phyloP scores from a whole-genome alignment of 2,888 invertebrate genomes.

The Callinectes sapidus region DNA sequence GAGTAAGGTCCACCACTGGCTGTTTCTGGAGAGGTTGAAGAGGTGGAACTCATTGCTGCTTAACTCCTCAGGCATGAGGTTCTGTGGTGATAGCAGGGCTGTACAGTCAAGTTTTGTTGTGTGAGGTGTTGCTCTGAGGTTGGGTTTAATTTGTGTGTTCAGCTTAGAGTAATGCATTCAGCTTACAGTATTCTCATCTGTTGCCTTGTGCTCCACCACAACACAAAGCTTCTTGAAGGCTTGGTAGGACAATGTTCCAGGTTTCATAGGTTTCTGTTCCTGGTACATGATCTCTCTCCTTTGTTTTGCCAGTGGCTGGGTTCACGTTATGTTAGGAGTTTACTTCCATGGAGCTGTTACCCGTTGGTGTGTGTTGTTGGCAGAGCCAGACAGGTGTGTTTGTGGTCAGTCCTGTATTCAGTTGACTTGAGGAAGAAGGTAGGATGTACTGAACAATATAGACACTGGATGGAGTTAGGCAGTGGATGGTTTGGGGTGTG shows the following conservation, averaged over 20 bases:
- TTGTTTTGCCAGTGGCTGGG: neutral
- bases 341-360: slow-evolving; percentile 3
- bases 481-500: neutral
- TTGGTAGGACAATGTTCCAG: neutral
- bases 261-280: neutral
- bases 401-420: neutral
- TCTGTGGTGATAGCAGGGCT: neutral
- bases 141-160: neutral
- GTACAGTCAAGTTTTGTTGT: neutral
- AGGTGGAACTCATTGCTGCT: slow-evolving; percentile 38
- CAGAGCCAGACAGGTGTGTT: neutral
- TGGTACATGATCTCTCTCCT: slow-evolving; percentile 14
- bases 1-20: neutral
- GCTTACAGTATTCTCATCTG: slow-evolving; percentile 29
- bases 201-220: slow-evolving; percentile 20
- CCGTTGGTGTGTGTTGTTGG: neutral
- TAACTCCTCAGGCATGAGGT: slow-evolving; percentile 47
- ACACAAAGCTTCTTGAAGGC: neutral
- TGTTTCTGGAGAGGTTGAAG: slow-evolving; percentile 20
- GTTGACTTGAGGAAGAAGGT: neutral
- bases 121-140: neutral
- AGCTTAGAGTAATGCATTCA: slow-evolving; percentile 15
- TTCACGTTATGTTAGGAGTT: neutral
- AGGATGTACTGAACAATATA: neutral
- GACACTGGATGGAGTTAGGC: neutral